Evolutionary conservation across 2,113 vertebrate species (phyloP).

Genomic region (Excalfactoria chinensis): DNA sequence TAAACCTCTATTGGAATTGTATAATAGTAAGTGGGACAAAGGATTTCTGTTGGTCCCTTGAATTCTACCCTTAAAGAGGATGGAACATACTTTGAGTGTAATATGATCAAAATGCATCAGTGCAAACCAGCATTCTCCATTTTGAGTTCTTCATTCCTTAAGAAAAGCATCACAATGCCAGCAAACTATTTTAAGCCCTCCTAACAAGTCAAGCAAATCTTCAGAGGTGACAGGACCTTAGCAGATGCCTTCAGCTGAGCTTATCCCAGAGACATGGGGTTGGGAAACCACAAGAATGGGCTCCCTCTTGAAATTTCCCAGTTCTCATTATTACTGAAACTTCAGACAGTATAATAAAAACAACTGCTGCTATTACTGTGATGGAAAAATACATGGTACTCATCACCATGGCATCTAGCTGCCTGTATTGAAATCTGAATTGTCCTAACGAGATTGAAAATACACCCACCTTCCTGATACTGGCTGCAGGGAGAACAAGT

Average conservation of each 20-base stretch:
- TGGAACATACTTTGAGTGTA: not conserved
- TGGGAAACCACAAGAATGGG: not conserved
- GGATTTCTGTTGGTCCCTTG: not conserved
- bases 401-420: not conserved
- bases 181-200: not conserved
- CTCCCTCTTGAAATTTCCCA: not conserved
- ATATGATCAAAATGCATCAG: not conserved
- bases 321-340: not conserved
- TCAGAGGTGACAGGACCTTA: not conserved
- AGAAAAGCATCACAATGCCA: slow-evolving; percentile 9
- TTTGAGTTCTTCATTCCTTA: not conserved
- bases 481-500: slow-evolving; percentile 7
- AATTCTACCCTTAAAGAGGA: not conserved
- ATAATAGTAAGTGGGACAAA: not conserved
- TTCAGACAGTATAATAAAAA: not conserved
- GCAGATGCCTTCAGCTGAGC: not conserved
- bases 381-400: not conserved
- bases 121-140: not conserved
- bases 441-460: not conserved
- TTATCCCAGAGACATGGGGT: not conserved
- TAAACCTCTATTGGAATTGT: not conserved
- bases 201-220: not conserved
- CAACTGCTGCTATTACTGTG: not conserved
- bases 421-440: not conserved
- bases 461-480: not conserved